A percentile compares a stretch with the other conserved stretches of the same genome.
phyloP scores from a whole-genome alignment of 1,140 invertebrate species.

The Brachionus rubens region DNA sequence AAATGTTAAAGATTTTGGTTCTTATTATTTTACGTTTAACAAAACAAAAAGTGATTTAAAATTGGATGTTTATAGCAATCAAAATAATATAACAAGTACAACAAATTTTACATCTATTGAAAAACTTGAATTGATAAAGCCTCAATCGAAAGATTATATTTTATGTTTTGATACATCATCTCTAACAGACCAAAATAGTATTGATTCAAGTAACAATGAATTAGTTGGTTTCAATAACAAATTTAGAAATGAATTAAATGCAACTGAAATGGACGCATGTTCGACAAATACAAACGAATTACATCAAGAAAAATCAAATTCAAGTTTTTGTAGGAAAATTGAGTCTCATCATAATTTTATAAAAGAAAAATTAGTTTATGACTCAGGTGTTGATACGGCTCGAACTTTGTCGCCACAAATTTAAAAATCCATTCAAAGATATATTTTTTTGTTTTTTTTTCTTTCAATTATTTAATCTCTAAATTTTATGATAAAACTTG shows the following conservation, averaged over 20 bases:
- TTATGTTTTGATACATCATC: constrained; percentile 15
- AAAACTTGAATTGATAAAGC: background rate
- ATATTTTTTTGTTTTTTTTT: no score
- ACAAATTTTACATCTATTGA: background rate
- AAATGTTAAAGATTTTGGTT: background rate
- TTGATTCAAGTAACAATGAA: background rate
- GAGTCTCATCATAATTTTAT: no score
- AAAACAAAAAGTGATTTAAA: background rate
- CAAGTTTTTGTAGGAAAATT: no score
- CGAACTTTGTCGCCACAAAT: background rate
- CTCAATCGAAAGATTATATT: background rate
- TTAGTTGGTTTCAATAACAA: background rate
- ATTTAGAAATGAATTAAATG: background rate
- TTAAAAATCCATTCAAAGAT: background rate
- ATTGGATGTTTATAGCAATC: background rate
- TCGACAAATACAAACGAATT: background rate
- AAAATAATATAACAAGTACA: background rate
- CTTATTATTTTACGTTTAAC: background rate
- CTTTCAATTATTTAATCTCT: no score
- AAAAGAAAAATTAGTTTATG: background rate
- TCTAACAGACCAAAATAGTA: background rate
- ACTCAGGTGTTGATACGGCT: constrained; percentile 2
- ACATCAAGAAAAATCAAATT: background rate
- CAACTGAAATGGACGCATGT: no score
- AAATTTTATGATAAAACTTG: no score